Evolutionary conservation across 1,140 invertebrate species (phyloP).

Genomic region (Hestina assimilis): DNA sequence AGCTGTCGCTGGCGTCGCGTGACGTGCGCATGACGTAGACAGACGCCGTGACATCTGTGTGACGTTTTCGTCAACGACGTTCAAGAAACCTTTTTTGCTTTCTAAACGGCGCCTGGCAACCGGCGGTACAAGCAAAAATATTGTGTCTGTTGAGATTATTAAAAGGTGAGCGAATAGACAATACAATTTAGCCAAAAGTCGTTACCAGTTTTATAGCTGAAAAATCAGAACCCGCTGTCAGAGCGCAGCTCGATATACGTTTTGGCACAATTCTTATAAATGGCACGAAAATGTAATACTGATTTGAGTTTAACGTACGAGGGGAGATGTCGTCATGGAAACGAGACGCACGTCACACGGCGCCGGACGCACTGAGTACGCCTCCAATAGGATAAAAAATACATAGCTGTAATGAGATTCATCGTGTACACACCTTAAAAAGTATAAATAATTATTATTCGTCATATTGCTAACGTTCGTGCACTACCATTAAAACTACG

Average conservation of each 20-base stretch:
- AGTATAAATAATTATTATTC: slow-evolving; percentile 45
- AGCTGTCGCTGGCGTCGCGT: slow-evolving; percentile 40
- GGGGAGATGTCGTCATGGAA: not conserved
- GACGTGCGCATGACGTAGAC: slow-evolving; percentile 25
- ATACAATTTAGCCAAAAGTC: not conserved
- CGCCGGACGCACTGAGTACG: slow-evolving; percentile 22
- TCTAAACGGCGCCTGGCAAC: too few species aligned
- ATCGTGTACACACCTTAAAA: slow-evolving; percentile 39
- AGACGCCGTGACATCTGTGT: slow-evolving; percentile 8
- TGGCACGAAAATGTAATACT: slow-evolving; percentile 56
- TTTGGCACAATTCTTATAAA: slow-evolving; percentile 51
- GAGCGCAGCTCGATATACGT: not conserved
- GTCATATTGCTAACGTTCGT: slow-evolving; percentile 54
- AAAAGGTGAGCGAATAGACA: too few species aligned
- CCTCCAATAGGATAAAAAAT: slow-evolving; percentile 39
- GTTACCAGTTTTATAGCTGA: not conserved
- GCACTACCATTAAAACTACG: slow-evolving; percentile 50
- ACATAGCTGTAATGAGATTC: slow-evolving; percentile 64
- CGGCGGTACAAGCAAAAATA: too few species aligned
- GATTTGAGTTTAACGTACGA: slow-evolving; percentile 25
- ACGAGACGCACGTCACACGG: slow-evolving; percentile 31
- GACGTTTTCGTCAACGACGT: slow-evolving; percentile 21
- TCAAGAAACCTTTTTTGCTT: not conserved
- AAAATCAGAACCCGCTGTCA: slow-evolving; percentile 10
- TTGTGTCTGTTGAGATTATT: too few species aligned